Percentiles rank a stretch among this genome's conserved stretches.
phyloP scores from a whole-genome alignment of 2,797 vertebrate genomes.

The Trichosurus vulpecula region DNA sequence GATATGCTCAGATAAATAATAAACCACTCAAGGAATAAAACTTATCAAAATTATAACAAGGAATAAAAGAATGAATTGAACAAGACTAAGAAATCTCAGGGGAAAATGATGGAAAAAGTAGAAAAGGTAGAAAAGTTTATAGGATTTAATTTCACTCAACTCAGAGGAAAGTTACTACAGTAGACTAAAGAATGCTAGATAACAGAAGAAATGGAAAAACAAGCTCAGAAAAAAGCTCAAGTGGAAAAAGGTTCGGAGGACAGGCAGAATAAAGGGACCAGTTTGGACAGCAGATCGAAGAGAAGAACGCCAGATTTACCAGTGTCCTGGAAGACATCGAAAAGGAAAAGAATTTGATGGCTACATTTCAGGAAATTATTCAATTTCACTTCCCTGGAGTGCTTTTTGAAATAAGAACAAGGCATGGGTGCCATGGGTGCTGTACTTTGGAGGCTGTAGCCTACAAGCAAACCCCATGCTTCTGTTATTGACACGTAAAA shows the following conservation, averaged over 20 bases:
- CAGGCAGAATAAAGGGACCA: background rate
- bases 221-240: background rate
- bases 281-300: background rate
- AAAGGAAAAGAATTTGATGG: background rate
- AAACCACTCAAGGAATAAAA: background rate
- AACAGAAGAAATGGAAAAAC: background rate
- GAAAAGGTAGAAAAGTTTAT: background rate
- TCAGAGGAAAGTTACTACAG: background rate
- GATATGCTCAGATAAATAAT: background rate
- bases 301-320: background rate
- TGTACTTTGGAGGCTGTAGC: background rate
- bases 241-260: background rate
- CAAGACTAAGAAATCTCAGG: background rate
- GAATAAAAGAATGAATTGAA: background rate
- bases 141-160: background rate
- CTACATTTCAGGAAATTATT: background rate
- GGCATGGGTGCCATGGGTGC: background rate
- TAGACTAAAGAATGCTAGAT: background rate
- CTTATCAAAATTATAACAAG: background rate
- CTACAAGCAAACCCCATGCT: background rate
- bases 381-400: background rate
- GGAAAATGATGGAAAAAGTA: background rate
- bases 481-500: background rate
- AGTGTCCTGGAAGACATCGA: background rate
- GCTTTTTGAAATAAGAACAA: background rate